A percentile compares a stretch with the other conserved stretches of the same genome.
Conservation (phyloP, 1,140 invertebrate genomes). For the Drosophila azteca region DNA sequence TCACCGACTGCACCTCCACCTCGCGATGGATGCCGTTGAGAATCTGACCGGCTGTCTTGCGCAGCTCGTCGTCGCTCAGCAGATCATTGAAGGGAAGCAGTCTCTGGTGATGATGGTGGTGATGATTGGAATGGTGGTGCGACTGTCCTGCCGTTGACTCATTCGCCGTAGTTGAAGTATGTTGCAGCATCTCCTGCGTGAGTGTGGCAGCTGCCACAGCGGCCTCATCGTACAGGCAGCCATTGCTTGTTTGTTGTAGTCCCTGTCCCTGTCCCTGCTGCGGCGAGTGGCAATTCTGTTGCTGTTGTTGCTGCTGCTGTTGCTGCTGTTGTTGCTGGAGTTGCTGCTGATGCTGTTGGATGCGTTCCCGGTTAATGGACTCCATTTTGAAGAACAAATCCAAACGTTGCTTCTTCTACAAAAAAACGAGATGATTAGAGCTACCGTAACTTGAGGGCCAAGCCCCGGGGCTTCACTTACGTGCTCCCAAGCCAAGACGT, state of each 20-base stretch:
- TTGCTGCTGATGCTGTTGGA: constrained; percentile 69
- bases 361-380: constrained; percentile 74
- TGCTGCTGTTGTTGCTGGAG: constrained; percentile 59
- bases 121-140: constrained; percentile 38
- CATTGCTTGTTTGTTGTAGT: constrained; percentile 20
- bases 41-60: constrained; percentile 84
- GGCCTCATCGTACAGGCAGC: constrained; percentile 73
- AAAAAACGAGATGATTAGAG: not conserved
- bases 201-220: constrained; percentile 70
- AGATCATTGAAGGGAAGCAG: constrained; percentile 77
- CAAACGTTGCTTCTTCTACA: constrained; percentile 82
- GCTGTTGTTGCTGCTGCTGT: constrained; percentile 44
- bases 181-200: constrained; percentile 75
- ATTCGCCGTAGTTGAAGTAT: not conserved
- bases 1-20: constrained; percentile 84
- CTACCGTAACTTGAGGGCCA: no score
- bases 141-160: not conserved
- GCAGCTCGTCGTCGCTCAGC: constrained; percentile 76
- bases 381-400: constrained; percentile 84
- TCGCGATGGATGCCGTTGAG: constrained; percentile 84
- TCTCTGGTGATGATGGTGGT: constrained; percentile 49
- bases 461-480: constrained; percentile 46
- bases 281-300: constrained; percentile 42
- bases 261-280: constrained; percentile 46
- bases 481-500: constrained; percentile 83